phyloP scores from a whole-genome alignment of 2,797 vertebrate genomes.

The Pantherophis vulpinus region DNA sequence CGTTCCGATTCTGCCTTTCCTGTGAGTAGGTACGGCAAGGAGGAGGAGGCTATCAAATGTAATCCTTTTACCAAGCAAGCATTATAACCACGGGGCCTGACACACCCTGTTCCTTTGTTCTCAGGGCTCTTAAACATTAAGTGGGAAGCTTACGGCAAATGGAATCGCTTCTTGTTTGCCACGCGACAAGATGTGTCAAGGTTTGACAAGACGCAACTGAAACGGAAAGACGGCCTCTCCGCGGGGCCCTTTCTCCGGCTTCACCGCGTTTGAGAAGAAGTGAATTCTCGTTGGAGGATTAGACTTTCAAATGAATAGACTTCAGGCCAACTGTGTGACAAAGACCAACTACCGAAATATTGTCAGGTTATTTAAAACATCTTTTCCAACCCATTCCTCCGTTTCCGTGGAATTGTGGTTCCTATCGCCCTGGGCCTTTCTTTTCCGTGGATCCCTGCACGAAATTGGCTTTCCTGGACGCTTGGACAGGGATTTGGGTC shows the following conservation, averaged over 20 bases:
- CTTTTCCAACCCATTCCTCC: not conserved
- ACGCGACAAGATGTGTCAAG: not conserved
- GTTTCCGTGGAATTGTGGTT: not conserved
- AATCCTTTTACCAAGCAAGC: not conserved
- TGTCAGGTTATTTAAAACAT: not conserved
- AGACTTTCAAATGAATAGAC: constrained; percentile 43
- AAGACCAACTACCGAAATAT: not conserved
- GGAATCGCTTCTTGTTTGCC: not conserved
- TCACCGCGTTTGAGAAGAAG: not conserved
- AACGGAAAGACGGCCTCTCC: not conserved
- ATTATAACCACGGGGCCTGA: not conserved
- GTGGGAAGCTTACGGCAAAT: not conserved
- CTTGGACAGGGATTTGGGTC: not conserved
- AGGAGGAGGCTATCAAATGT: not conserved
- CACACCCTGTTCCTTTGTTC: not conserved
- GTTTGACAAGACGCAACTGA: not conserved
- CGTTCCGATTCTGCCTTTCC: not conserved
- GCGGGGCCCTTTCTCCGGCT: constrained; percentile 14
- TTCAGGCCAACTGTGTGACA: constrained; percentile 6
- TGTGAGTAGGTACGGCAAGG: not conserved
- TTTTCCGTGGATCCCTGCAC: not conserved
- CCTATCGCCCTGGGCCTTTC: not conserved
- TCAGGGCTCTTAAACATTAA: not conserved
- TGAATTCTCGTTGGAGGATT: constrained; percentile 28
- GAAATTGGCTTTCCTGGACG: not conserved